phyloP scores from a whole-genome alignment of 2,888 invertebrate species.

The Microdon myrmicae region DNA sequence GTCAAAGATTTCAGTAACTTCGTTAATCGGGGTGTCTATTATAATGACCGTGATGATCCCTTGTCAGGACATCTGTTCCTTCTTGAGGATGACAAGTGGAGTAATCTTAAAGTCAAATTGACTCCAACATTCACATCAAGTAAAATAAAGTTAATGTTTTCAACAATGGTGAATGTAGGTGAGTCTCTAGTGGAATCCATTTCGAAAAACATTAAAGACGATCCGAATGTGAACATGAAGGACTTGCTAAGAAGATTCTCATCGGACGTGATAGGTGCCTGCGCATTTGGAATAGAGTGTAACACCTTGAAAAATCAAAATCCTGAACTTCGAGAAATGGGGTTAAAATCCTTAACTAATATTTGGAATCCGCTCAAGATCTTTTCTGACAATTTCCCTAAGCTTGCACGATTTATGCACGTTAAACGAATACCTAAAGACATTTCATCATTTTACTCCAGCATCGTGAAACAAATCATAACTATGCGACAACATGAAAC shows the following conservation, averaged over 20 bases:
- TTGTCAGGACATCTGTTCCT: too few relatives aligned
- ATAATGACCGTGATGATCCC: too few relatives aligned
- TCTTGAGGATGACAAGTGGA: too few relatives aligned
- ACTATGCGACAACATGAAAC: conserved; percentile 49
- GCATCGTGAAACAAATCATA: conserved; percentile 52
- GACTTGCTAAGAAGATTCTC: conserved; percentile 66
- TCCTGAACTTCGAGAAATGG: conserved; percentile 61
- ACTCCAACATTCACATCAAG: too few relatives aligned
- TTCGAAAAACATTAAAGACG: too few relatives aligned
- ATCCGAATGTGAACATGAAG: too few relatives aligned
- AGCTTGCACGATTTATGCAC: conserved; percentile 21
- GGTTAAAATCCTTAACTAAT: conserved; percentile 36
- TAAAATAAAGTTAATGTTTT: too few relatives aligned
- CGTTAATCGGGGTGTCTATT: too few relatives aligned
- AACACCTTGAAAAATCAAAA: conserved; percentile 63
- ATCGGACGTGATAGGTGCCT: conserved; percentile 68
- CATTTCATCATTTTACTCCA: conserved; percentile 49
- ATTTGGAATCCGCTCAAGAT: conserved; percentile 1
- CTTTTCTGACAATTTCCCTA: neutral
- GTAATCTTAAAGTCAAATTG: too few relatives aligned
- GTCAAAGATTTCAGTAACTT: too few relatives aligned
- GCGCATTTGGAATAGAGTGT: conserved; percentile 67
- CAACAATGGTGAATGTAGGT: too few relatives aligned
- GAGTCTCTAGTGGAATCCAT: too few relatives aligned
- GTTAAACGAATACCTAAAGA: conserved; percentile 58